A percentile compares a stretch with the other conserved stretches of the same genome.
Conservation (phyloP, 2,888 invertebrate genomes). For the Orthosia gracilis region DNA sequence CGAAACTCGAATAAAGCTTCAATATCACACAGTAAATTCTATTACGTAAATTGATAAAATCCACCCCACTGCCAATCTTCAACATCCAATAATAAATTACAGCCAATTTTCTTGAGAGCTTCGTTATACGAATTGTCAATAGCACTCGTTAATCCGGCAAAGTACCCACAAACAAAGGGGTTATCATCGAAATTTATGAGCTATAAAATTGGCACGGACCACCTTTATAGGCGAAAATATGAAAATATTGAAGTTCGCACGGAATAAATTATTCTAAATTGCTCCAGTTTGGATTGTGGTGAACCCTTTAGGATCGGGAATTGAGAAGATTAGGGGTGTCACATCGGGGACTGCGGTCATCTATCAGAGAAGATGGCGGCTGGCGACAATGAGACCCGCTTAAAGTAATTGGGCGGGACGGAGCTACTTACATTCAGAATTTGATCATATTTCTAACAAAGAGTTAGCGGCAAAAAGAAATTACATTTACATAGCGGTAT, state of each 20-base stretch:
- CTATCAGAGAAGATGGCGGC: slow-evolving; percentile 67
- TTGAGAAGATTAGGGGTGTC: slow-evolving; percentile 72
- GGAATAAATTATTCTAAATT: slow-evolving; percentile 79
- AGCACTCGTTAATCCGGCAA: slow-evolving; percentile 73
- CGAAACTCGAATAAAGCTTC: background rate
- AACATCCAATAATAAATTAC: slow-evolving; percentile 69
- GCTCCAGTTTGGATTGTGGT: slow-evolving; percentile 76
- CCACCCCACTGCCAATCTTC: slow-evolving; percentile 57
- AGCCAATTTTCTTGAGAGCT: slow-evolving; percentile 75
- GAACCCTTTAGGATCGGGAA: slow-evolving; percentile 74
- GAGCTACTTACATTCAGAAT: slow-evolving; percentile 34
- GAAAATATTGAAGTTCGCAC: slow-evolving; percentile 74
- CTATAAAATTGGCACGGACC: slow-evolving; percentile 76
- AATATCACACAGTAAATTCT: slow-evolving; percentile 47
- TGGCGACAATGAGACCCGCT: slow-evolving; percentile 64
- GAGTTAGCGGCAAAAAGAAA: background rate
- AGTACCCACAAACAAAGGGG: slow-evolving; percentile 78
- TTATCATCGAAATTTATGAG: slow-evolving; percentile 80
- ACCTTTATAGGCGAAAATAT: slow-evolving; percentile 76
- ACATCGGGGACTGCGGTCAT: slow-evolving; percentile 70
- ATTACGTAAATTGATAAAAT: slow-evolving; percentile 65
- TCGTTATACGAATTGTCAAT: slow-evolving; percentile 74
- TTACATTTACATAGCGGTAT: background rate
- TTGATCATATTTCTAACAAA: slow-evolving; percentile 32
- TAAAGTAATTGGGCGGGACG: slow-evolving; percentile 55